Conservation (phyloP, 2,888 invertebrate species). For the Synergus itoensis region DNA sequence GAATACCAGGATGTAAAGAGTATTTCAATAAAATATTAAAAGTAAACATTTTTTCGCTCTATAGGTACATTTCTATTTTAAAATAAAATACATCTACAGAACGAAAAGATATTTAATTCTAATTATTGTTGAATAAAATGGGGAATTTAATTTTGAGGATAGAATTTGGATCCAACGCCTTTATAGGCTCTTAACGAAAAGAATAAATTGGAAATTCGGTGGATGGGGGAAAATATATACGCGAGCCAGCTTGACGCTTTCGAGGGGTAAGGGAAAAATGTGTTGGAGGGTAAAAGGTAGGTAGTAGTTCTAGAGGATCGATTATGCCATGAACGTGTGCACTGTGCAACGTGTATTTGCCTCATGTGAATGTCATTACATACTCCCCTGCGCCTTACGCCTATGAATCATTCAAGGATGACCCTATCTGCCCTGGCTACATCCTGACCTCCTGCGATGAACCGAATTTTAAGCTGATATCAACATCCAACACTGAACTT, state of each 20-base stretch:
- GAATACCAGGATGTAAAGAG: not conserved
- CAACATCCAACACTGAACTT: not conserved
- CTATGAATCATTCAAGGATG: conserved; percentile 69
- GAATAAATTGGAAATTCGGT: no score
- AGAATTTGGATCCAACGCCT: no score
- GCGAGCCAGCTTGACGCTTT: not conserved
- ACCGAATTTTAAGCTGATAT: conserved; percentile 20
- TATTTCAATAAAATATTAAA: not conserved
- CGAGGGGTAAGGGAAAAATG: conserved; percentile 7
- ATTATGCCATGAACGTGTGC: conserved; percentile 58
- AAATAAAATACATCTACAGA: no score
- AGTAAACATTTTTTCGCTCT: no score
- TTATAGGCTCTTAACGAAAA: no score
- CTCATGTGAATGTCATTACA: conserved; percentile 59
- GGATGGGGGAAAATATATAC: not conserved
- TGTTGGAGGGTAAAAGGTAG: not conserved
- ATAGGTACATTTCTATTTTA: no score
- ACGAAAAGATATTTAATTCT: no score
- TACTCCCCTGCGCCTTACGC: conserved; percentile 54
- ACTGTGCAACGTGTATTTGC: conserved; percentile 56
- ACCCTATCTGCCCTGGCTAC: conserved; percentile 51
- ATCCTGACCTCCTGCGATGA: conserved; percentile 22
- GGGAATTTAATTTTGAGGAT: no score
- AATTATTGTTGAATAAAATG: no score
- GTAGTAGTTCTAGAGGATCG: conserved; percentile 58